Evolutionary conservation across 2,113 vertebrate genomes (phyloP), one percentile per base, ranked within the genome.

Genomic region (Axis porcinus): DNA sequence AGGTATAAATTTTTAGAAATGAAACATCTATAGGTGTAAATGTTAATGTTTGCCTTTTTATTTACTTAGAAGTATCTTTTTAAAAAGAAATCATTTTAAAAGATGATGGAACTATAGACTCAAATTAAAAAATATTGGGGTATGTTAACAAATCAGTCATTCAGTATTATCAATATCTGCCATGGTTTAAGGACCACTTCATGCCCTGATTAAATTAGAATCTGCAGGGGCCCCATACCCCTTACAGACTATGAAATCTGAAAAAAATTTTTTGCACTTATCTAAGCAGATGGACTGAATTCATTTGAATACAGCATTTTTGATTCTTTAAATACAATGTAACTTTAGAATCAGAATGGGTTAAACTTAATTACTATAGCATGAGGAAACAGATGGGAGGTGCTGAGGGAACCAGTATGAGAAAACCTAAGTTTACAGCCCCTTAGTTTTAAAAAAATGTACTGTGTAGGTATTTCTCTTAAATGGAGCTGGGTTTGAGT

Each of bases 291-390:
- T 93, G 43, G 89, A 96, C 36, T 58, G 83, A 97, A 95, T 97
- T 97, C 62, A 92, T 96, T 67, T 96, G 94, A 97, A 97, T 97
- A 33, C 55, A 1, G 27, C 74, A 27, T 94, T 97, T 94, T 97
- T 97, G 83, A 96, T 82, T 97, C 54, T 64, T 93, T 27, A 97
- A 97, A 84, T 79, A 83, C 30, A 93, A 12, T 95, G 58, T 90
- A 86, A 85, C 45, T 82, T 95, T 97, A 94, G 97, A 98, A 97
- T 98, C 89, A 94, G 97, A 97, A 96, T 97, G 95, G 88, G 88
- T 98, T 98, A 97, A 94, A 2, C 2, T 93, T 95, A 58, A 86
- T 87, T 87, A 87, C 30, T 36, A 4, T 90, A 96, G 47, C 40
- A 64, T 47, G 52, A 97, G 83, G 47, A 97, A 90, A 60, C 52